Evolutionary conservation across 2,113 vertebrate species (phyloP).

Genomic region (Sula dactylatra): DNA sequence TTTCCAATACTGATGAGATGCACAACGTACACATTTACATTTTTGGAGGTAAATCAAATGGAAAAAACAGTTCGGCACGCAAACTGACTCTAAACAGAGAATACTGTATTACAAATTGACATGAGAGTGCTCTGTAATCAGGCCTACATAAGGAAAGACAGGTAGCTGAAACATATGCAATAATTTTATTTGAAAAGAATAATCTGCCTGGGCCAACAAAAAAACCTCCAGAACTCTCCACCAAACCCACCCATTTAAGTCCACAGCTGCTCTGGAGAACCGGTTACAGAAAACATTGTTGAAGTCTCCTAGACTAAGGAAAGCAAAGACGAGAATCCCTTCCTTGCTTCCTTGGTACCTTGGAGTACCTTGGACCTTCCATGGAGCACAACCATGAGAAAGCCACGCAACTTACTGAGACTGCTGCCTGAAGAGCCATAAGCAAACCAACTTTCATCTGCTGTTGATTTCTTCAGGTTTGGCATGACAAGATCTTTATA

Average conservation of each 20-base stretch:
- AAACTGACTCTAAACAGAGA: not conserved
- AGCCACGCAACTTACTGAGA: not conserved
- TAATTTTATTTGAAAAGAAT: not conserved
- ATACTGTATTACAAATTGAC: not conserved
- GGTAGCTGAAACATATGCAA: rapidly evolving
- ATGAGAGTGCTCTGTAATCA: not conserved
- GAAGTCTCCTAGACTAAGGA: not conserved
- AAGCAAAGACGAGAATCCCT: not conserved
- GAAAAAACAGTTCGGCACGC: not conserved
- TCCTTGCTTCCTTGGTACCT: no score
- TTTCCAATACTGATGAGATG: not conserved
- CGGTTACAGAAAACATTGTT: not conserved
- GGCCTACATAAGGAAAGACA: not conserved
- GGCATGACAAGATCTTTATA: not conserved
- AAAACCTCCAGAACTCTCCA: not conserved
- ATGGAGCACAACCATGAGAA: rapidly evolving
- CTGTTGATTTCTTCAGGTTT: not conserved
- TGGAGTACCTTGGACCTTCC: not conserved
- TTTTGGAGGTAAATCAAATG: not conserved
- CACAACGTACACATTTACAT: not conserved
- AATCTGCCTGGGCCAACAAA: not conserved
- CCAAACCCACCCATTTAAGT: not conserved
- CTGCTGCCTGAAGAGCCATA: not conserved
- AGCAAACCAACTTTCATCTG: not conserved
- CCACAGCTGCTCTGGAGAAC: not conserved